Evolutionary conservation across 2,888 invertebrate genomes (phyloP), one percentile per base, ranked within the genome.

Genomic region (Zygothrica quintamaculata): DNA sequence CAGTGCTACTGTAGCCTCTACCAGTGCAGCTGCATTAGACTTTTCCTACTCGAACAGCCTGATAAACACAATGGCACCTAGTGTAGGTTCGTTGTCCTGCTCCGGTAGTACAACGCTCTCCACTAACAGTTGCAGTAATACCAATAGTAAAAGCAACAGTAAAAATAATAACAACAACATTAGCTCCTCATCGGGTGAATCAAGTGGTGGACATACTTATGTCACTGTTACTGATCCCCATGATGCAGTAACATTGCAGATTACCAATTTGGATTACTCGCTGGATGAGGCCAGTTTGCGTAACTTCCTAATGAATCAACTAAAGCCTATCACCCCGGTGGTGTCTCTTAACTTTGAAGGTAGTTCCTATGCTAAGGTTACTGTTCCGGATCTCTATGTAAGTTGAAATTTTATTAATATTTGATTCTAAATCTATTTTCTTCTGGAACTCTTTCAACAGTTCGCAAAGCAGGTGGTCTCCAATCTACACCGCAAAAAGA

Each of bases 401-500:
- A 88, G 90, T 78, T 9, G 4, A 25, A 29, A 15, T 5, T 12
- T 3, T 2, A 8, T 1, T 3, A 6, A 7, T 3, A 22, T 22
- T 5, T 12, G 15, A 6, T n/a, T 7, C 6, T 6, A 5, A 13
- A 37, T 6, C 13, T 6, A 3, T 1, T 25, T 26, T 33, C 9
- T 2, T 42, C 9, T 36, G 1, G 7, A 6, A 42, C 9, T 3
- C 1, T 7, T n/a, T 1, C 1, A 9, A 0, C 43, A 89, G 89
- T 91, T 90, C 67, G 94, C 94, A 7, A 94, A 94, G 79, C 93
- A 93, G 72, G 95, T 95, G 25, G 96, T 97, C 44, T 95, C 96
- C 2, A 94, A 95, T 87, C 92, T 96, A 68, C 96, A 97, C 87
- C 93, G 96, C 43, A 94, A 94, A 77, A 96, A 95, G 91, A 93